Evolutionary conservation across 2,113 vertebrate genomes (phyloP).

Genomic region (Chlorodrepanis virens): DNA sequence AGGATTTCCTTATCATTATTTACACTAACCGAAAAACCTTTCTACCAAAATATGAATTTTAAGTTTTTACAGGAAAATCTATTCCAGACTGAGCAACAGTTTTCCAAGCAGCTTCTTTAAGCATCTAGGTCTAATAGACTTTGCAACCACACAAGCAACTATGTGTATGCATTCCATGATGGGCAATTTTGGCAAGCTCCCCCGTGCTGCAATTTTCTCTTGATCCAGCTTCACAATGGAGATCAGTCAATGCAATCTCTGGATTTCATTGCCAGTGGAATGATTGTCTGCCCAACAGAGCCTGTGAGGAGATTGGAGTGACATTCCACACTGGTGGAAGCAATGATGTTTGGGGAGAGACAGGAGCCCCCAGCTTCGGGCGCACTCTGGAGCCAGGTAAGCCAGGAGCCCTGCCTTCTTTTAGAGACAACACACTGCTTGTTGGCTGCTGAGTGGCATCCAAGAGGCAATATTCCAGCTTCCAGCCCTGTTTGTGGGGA

Average conservation of each 20-base stretch:
- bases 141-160: neutral
- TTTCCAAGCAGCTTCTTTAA: neutral
- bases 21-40: neutral
- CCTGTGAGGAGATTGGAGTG: neutral
- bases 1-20: neutral
- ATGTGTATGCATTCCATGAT: accelerated
- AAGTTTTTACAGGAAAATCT: neutral
- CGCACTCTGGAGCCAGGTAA: accelerated
- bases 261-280: neutral
- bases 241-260: neutral
- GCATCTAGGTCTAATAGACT: neutral
- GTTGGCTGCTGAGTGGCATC: neutral
- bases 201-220: neutral
- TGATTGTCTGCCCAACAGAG: accelerated
- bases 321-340: neutral
- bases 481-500: accelerated
- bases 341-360: neutral
- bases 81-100: neutral
- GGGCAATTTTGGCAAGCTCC: neutral
- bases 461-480: neutral
- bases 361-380: neutral
- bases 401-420: neutral
- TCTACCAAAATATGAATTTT: neutral
- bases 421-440: neutral
- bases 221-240: neutral